These are phyloP conservation scores for Galaxias olidus DNA, from an alignment of 2,797 vertebrate species.

Conservation along the genomic window DNA sequence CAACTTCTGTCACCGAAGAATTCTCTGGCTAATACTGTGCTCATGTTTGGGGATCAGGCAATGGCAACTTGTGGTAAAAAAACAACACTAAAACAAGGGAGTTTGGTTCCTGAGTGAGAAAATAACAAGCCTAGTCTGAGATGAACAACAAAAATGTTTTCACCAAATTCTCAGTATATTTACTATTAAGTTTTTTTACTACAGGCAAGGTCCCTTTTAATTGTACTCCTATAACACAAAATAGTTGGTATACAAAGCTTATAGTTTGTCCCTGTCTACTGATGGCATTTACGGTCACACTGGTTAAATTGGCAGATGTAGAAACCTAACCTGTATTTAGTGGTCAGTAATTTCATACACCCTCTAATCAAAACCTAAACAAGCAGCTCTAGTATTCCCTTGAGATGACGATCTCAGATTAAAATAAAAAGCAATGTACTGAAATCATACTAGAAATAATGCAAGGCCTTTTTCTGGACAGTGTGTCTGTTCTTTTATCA, in stretches of 20 bases:
- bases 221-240: conserved; percentile 10
- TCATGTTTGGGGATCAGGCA: neutral
- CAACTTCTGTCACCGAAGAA: conserved; percentile 37
- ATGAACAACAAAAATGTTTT: no score
- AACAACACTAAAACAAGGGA: no score
- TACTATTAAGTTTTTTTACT: no score
- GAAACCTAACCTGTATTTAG: conserved; percentile 4
- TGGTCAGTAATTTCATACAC: conserved; percentile 11
- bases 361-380: neutral
- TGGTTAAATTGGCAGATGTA: conserved; percentile 30
- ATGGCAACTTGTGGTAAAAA: conserved; percentile 13
- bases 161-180: no score
- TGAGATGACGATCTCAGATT: conserved; percentile 1
- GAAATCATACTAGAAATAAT: conserved; percentile 26
- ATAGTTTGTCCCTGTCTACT: neutral
- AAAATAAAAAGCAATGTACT: neutral
- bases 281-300: conserved; percentile 38
- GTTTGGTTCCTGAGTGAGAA: no score
- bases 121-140: no score
- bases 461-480: conserved; percentile 25
- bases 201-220: conserved; percentile 24
- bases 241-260: conserved; percentile 8
- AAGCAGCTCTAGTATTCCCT: conserved; percentile 1
- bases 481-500: neutral
- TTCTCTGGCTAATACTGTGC: conserved; percentile 12